Evolutionary conservation across 1,140 invertebrate species (phyloP), one percentile per base, ranked within the genome.

Genomic region (Drosophila varians): DNA sequence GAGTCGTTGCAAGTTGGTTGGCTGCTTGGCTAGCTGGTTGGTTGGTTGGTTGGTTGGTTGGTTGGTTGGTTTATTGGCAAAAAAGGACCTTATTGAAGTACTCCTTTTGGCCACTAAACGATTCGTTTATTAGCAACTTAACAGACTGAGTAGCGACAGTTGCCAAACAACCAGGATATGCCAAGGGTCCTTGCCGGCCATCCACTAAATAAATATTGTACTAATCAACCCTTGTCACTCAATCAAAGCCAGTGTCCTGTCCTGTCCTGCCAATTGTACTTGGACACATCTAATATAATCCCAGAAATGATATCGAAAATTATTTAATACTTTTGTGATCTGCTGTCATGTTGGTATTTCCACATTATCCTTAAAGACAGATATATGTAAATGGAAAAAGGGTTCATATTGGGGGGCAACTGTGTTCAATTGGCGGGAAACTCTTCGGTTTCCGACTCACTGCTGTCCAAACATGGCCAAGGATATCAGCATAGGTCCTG

Each of bases 341-440:
- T n/a, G 70, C 72, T 80, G 77, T 68, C 77, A 80, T 55, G 23
- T 42, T 45, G 46, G 86, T 68, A 48, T 38, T 16, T 31, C 5
- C 8, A 34, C 11, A 34, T 36, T 75, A 1, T 1, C 26, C 9
- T 28, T 28, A 9, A 28, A 28, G 26, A 28, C n/a, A n/a, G n/a
- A n/a, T n/a, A n/a, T n/a, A n/a, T n/a, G n/a, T n/a, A n/a, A n/a
- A n/a, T n/a, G n/a, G n/a, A n/a, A n/a, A n/a, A n/a, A n/a, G n/a
- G n/a, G n/a, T n/a, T n/a, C n/a, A n/a, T n/a, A n/a, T n/a, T n/a
- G 52, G 55, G 74, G 69, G 58, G 34, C 49, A 68, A 65, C 26
- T 55, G 56, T 80, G 61, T 38, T 86, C 79, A 84, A 86, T 86
- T 86, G 80, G 47, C 46, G 66, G 52, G 57, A 86, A 79, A 69